Base-by-base conservation (phyloP, 2,888 invertebrate genomes). In the Onchidella celtica region DNA sequence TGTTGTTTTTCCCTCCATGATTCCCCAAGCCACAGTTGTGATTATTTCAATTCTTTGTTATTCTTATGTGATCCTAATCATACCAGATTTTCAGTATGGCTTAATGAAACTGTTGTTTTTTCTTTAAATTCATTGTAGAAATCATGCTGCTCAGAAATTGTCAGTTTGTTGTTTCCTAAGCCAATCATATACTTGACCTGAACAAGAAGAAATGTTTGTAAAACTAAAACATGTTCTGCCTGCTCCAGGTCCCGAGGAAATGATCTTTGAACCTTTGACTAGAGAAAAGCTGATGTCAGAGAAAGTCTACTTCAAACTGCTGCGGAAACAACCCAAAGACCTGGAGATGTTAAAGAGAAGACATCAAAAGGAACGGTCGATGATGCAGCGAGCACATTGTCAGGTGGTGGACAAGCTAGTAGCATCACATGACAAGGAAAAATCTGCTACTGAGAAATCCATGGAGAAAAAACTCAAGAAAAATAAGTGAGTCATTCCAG, bases 251-350 rank as follows among this genome's bases (percentile, higher is more conserved):
- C 68, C 86, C 86, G 91, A 91, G 66, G 92, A 93, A 66, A 83
- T 88, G 14, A 85, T 78, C 40, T 92, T 93, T 86, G 93, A 93
- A 72, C 86, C 89, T 3, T 91, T 93, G 55, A 91, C 91, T 17
- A 87, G 92, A 57, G 93, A 93, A 40, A 83, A 86, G 61, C 87
- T 93, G 68, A 90, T 90, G 81, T 87, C 86, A 59, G 92, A 92
- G 84, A 93, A 93, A 85, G 85, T 84, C 34, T 93, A 88, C 86
- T 86, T 89, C 72, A 99, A 99, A 94, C 96, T 97, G 55, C 96
- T 97, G 69, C 96, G 98, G 90, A 99, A 99, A 93, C 98, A 99
- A 91, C 97, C 97, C 93, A 99, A 99, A 91, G 99, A 99, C 65
- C 75, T 91, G 74, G 99, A 99, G 82, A 95, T 97, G 4, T 94